Conservation (phyloP, 2,797 vertebrate species). For the Brotula barbata region DNA sequence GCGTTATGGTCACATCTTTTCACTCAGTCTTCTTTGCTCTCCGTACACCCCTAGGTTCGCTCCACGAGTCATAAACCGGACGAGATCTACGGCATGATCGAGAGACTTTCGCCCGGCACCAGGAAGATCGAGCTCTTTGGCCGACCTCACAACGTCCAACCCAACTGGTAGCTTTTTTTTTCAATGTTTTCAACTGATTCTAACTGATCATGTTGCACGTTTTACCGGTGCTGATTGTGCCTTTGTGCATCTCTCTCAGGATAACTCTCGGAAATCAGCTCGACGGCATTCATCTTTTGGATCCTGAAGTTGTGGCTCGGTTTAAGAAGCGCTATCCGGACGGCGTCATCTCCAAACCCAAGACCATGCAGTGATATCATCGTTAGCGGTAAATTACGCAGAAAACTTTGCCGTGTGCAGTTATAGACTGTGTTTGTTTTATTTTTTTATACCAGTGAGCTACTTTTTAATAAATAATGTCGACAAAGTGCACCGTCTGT, state of each 20-base stretch:
- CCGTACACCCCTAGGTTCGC: slow-evolving; percentile 80
- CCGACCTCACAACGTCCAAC: slow-evolving; percentile 91
- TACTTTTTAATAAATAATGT: slow-evolving; percentile 53
- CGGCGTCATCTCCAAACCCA: slow-evolving; percentile 91
- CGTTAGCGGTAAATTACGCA: neutral
- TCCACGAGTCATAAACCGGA: slow-evolving; percentile 96
- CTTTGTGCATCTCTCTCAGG: slow-evolving; percentile 63
- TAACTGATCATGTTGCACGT: no score
- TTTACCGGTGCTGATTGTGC: neutral
- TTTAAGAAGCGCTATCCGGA: slow-evolving; percentile 92
- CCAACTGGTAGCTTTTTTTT: slow-evolving; percentile 88
- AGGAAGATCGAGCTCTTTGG: slow-evolving; percentile 94
- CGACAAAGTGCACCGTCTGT: slow-evolving; percentile 12
- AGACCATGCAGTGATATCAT: slow-evolving; percentile 77
- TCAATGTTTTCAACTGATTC: no score
- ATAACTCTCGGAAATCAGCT: slow-evolving; percentile 92
- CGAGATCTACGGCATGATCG: slow-evolving; percentile 97
- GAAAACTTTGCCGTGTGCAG: no score
- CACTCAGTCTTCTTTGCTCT: neutral
- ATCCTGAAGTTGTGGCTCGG: slow-evolving; percentile 90
- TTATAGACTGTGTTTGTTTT: slow-evolving; percentile 24
- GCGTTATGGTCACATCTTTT: neutral
- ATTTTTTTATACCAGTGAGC: slow-evolving; percentile 52
- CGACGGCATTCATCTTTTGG: slow-evolving; percentile 91
- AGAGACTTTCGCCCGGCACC: slow-evolving; percentile 91